A percentile compares a stretch with the other conserved stretches of the same genome.
Evolutionary conservation across 2,113 vertebrate species (phyloP).

Genomic region (Nestor notabilis): DNA sequence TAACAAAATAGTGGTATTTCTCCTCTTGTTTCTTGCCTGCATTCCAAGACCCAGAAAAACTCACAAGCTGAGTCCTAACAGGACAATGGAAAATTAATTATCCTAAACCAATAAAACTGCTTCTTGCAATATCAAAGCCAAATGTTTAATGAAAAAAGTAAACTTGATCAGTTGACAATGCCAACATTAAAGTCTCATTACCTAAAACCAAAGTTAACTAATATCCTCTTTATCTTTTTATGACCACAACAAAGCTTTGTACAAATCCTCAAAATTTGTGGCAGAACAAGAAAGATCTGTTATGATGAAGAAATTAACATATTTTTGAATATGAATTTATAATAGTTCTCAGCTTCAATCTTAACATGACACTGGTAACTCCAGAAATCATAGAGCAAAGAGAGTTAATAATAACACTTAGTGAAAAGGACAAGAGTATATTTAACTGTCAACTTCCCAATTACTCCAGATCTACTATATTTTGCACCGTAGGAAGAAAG

Average conservation of each 20-base stretch:
- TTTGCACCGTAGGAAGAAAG: not conserved
- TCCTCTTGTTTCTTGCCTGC: not conserved
- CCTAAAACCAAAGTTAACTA: not conserved
- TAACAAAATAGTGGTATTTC: not conserved
- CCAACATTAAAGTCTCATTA: not conserved
- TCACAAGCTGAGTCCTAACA: not conserved
- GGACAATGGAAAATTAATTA: not conserved
- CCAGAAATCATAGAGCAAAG: not conserved
- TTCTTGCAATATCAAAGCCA: not conserved
- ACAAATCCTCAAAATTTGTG: not conserved
- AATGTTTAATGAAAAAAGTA: not conserved
- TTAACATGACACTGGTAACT: not conserved
- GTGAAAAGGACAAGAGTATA: conserved; percentile 3
- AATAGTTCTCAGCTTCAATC: not conserved
- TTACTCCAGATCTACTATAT: not conserved
- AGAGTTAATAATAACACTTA: conserved; percentile 14
- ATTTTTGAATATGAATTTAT: not conserved
- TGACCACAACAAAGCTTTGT: not conserved
- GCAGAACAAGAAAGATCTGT: not conserved
- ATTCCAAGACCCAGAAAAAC: not conserved
- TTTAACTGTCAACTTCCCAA: conserved; percentile 28
- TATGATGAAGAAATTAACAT: not conserved
- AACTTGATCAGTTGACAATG: not conserved
- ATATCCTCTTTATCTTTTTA: not conserved
- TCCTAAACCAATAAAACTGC: not conserved